Conservation (phyloP, 2,888 invertebrate genomes). For the Julus scandinavius region DNA sequence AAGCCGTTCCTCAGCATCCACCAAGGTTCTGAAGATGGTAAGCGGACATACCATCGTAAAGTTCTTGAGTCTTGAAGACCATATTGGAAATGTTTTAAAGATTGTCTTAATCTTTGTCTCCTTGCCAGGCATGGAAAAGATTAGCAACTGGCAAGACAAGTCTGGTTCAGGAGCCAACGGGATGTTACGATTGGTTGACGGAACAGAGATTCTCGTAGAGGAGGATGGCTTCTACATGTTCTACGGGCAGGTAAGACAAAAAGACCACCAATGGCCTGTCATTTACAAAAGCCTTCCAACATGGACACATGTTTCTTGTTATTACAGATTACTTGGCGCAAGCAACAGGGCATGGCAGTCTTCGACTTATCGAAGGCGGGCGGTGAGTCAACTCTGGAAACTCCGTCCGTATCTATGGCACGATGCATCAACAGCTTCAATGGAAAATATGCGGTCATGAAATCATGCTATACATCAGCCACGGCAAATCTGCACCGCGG, state of each 20-base stretch:
- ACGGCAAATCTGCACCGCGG: neutral
- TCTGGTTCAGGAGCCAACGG: neutral
- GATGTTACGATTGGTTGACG: neutral
- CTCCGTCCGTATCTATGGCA: neutral
- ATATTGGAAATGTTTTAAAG: no score
- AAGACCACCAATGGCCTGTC: neutral
- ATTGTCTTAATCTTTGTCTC: no score
- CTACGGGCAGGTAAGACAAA: neutral
- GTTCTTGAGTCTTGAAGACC: no score
- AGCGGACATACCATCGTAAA: no score
- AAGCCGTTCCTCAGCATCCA: neutral
- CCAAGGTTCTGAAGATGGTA: neutral
- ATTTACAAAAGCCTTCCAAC: neutral
- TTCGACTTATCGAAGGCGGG: neutral
- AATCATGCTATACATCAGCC: neutral
- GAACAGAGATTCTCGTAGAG: neutral
- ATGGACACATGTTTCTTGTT: neutral
- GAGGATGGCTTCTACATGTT: neutral
- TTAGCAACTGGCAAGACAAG: neutral
- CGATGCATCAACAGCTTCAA: neutral
- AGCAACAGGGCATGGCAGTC: neutral
- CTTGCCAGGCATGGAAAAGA: neutral
- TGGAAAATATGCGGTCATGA: neutral
- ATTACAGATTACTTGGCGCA: neutral
- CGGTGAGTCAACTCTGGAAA: neutral